Base-by-base conservation (phyloP, 1,140 invertebrate species). In the Zaprionus capensis region DNA sequence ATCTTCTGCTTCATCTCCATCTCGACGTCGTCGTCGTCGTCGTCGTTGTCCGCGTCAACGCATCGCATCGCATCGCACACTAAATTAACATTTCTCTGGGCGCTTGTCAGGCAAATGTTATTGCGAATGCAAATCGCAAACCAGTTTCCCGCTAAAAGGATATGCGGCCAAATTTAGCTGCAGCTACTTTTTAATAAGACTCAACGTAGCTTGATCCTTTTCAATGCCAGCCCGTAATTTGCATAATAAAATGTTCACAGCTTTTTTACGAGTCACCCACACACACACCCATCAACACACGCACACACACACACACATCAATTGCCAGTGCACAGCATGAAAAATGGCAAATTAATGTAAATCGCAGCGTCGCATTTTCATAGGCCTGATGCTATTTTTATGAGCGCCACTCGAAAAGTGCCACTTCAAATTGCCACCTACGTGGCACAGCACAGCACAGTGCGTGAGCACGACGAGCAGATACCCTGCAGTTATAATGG, bases 291-390 rank as follows among this genome's bases (percentile, higher is more conserved):
- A 14, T 4, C 12, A 7, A 53, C 51, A 55, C 22, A 65, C 58
- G 15, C 24, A 24, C 57, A 44, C 41, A 44, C 44, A 53, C 36
- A 53, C 58, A 81, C 55, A 79, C 70, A 81, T 80, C 76, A 78
- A 79, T 68, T 77, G 76, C 57, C 46, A 76, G 70, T 61, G 71
- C 86, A 73, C 91, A 91, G 91, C 91, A 80, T 92, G 91, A 92
- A 83, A 88, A 92, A 92, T 92, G 81, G 91, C 91, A 91, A 92
- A 92, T 92, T 92, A 92, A 92, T 92, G 91, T 92, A 92, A 92
- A 92, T 92, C 91, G 51, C 85, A 81, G 76, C 58, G 53, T 71
- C 58, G 78, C 49, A 64, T 70, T 70, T 77, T 71, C 62, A 73
- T 83, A 73, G 80, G 57, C 78, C 38, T 34, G 51, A 70, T n/a